These are phyloP conservation scores for Oreochromis grahami DNA, from an alignment of 2,797 vertebrate species.

Conservation along the genomic window DNA sequence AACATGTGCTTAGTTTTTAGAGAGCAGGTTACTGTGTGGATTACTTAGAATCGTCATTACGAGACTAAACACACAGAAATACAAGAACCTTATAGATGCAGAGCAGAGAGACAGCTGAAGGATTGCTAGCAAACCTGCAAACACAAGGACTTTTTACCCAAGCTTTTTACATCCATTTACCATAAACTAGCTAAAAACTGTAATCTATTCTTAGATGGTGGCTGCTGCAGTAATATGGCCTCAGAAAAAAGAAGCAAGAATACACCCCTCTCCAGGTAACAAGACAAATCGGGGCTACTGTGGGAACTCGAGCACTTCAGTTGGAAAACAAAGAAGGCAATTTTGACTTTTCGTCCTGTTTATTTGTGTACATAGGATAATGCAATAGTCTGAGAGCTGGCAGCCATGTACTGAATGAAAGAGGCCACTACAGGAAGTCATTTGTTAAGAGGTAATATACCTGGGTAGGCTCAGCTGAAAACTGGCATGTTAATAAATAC, in stretches of 20 bases:
- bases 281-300: neutral
- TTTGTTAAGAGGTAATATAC: neutral
- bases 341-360: neutral
- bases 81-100: neutral
- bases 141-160: neutral
- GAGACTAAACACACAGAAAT: neutral
- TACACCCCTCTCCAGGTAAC: neutral
- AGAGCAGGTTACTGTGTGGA: neutral
- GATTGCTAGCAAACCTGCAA: neutral
- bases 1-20: neutral
- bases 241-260: neutral
- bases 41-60: neutral
- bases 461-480: neutral
- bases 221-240: neutral
- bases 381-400: neutral
- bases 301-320: neutral
- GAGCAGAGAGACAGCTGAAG: neutral
- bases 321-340: neutral
- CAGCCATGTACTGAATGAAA: neutral
- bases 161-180: neutral
- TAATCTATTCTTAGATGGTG: neutral
- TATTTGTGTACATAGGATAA: neutral
- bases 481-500: neutral
- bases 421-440: neutral
- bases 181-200: neutral